These are phyloP conservation scores for Pholis gunnellus DNA, from an alignment of 2,113 vertebrate species.

Conservation along the genomic window DNA sequence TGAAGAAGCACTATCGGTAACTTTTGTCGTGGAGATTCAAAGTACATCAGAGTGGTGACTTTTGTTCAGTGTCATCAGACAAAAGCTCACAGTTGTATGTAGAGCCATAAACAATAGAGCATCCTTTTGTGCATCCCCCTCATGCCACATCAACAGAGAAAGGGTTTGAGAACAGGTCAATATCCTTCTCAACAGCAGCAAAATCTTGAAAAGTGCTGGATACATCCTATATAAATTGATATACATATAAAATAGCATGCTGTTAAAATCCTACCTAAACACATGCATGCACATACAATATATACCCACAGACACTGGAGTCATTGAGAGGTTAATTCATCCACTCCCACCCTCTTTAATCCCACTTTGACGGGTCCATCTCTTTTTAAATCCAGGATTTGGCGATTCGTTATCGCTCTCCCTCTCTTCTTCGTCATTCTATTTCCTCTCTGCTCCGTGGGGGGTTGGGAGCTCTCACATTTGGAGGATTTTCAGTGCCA, in stretches of 20 bases:
- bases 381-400: conserved; percentile 68
- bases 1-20: background rate
- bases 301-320: background rate
- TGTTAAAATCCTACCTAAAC: background rate
- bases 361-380: conserved; percentile 47
- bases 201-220: no score
- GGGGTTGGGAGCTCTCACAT: conserved; percentile 45
- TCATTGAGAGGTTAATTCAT: conserved; percentile 55
- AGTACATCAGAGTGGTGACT: background rate
- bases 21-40: background rate
- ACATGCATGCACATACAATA: conserved; percentile 1
- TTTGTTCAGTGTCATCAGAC: background rate
- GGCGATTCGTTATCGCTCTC: conserved; percentile 41
- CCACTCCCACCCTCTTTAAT: conserved; percentile 22
- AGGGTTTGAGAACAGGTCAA: no score
- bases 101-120: background rate
- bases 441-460: conserved; percentile 48
- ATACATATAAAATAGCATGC: background rate
- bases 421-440: conserved; percentile 39
- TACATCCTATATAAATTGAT: no score
- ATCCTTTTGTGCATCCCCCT: background rate
- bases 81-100: background rate
- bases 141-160: no score
- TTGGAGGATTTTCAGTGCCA: conserved; percentile 62
- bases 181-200: no score